Conservation (phyloP, 2,888 invertebrate genomes). For the Cantharis rustica region DNA sequence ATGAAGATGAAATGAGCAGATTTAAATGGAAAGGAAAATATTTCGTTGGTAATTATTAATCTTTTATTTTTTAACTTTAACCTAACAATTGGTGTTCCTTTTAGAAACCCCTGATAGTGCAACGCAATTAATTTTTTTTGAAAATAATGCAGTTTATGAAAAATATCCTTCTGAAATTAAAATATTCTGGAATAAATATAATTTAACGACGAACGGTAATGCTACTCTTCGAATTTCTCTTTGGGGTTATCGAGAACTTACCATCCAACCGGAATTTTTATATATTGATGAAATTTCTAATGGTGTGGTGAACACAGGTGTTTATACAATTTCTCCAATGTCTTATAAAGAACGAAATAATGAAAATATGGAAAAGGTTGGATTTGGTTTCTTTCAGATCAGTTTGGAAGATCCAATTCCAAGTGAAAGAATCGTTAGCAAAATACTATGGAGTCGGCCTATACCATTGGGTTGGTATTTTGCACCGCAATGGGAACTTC, state of each 20-base stretch:
- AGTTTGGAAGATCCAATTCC: conserved; percentile 76
- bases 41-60: conserved; percentile 77
- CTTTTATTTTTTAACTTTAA: neutral
- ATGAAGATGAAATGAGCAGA: conserved; percentile 58
- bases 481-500: conserved; percentile 82
- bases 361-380: conserved; percentile 70
- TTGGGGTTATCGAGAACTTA: conserved; percentile 88
- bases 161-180: conserved; percentile 74
- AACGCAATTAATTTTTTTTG: conserved; percentile 82
- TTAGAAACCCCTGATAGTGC: conserved; percentile 88
- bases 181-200: conserved; percentile 83
- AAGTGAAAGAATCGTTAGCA: conserved; percentile 51
- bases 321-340: conserved; percentile 73
- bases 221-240: conserved; percentile 80
- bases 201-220: conserved; percentile 80
- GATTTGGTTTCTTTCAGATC: conserved; percentile 86
- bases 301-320: conserved; percentile 61
- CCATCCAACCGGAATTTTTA: conserved; percentile 78
- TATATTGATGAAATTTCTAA: conserved; percentile 78
- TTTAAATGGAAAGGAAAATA: conserved; percentile 90
- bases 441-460: conserved; percentile 83
- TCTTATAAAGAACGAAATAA: conserved; percentile 74
- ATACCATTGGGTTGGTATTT: conserved; percentile 95
- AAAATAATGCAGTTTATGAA: conserved; percentile 72
- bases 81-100: conserved; percentile 1